Conservation (phyloP, 2,797 vertebrate species). For the Poeciliopsis gracilis region DNA sequence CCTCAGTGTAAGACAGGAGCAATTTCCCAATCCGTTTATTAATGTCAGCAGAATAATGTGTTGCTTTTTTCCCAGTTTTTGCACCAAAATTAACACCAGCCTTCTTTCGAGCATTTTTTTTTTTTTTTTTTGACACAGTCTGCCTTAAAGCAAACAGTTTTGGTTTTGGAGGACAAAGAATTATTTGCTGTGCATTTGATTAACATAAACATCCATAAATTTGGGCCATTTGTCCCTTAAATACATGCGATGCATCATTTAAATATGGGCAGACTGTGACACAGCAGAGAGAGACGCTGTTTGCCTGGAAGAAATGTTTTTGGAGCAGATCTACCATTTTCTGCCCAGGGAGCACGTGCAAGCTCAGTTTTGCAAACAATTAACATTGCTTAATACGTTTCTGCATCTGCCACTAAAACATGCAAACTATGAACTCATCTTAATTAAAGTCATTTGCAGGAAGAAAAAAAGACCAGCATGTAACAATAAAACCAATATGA, state of each 20-base stretch:
- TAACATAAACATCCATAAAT: neutral
- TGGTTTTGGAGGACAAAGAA: neutral
- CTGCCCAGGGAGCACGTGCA: neutral
- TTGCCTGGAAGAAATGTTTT: constrained; percentile 1
- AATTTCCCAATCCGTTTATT: neutral
- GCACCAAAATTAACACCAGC: neutral
- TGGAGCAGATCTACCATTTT: constrained; percentile 4
- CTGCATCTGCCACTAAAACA: neutral
- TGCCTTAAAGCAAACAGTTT: neutral
- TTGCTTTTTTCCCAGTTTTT: neutral
- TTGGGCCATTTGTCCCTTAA: neutral
- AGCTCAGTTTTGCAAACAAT: constrained; percentile 1
- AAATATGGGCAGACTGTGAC: neutral
- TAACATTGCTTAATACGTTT: neutral
- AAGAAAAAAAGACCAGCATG: neutral
- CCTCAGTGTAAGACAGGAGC: neutral
- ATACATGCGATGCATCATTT: neutral
- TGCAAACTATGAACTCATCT: neutral
- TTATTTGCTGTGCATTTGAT: neutral
- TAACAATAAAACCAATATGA: neutral
- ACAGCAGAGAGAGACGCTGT: neutral
- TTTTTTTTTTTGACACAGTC: neutral
- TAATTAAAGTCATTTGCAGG: neutral
- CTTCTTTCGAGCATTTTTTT: neutral
- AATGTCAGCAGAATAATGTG: neutral